These are phyloP conservation scores for Torymus auratus DNA, from an alignment of 2,888 invertebrate species.

Conservation along the genomic window DNA sequence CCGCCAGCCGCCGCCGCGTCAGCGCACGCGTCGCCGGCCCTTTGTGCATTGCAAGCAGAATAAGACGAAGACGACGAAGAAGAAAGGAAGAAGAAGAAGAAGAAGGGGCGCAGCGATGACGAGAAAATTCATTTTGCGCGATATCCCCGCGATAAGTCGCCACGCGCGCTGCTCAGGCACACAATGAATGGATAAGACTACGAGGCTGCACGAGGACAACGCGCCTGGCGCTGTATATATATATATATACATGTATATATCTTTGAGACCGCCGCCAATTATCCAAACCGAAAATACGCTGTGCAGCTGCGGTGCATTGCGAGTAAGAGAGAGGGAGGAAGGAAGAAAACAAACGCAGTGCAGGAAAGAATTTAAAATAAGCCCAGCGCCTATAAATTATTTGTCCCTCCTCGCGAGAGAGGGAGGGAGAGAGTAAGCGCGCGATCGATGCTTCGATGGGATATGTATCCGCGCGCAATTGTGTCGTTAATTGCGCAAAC, in stretches of 20 bases:
- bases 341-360: not conserved
- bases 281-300: constrained; percentile 14
- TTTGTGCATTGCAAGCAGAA: constrained; percentile 32
- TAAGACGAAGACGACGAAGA: not conserved
- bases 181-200: constrained; percentile 23
- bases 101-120: constrained; percentile 17
- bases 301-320: constrained; percentile 14
- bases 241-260: no score
- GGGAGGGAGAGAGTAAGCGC: no score
- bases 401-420: constrained; percentile 14
- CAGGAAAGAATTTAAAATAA: constrained; percentile 33
- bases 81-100: not conserved
- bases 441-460: constrained; percentile 22
- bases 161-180: not conserved
- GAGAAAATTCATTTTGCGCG: constrained; percentile 49
- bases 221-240: no score
- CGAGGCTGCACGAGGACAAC: not conserved
- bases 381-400: constrained; percentile 32
- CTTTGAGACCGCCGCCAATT: constrained; percentile 15
- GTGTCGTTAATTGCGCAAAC: no score
- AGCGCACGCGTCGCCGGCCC: constrained; percentile 2
- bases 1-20: not conserved
- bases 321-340: not conserved
- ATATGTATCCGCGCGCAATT: not conserved
- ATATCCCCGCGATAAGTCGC: constrained; percentile 36